Conservation (phyloP, 2,888 invertebrate species). For the Amphipyra berbera region DNA sequence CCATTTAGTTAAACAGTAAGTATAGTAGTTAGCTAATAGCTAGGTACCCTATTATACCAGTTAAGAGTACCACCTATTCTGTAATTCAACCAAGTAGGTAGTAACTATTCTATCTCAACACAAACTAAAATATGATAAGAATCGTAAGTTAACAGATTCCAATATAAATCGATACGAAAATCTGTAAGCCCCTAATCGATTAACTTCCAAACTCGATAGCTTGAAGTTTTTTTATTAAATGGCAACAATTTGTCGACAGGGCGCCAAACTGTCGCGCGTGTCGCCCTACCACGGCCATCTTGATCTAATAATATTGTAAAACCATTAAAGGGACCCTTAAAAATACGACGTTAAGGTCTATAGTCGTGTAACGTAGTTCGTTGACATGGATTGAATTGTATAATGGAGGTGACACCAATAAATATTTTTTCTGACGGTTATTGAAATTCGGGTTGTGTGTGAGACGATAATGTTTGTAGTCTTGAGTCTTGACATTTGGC, state of each 20-base stretch:
- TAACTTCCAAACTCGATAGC: constrained; percentile 29
- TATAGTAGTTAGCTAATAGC: too few relatives aligned
- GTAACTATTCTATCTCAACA: too few relatives aligned
- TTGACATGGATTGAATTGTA: constrained; percentile 1
- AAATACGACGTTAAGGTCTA: constrained; percentile 24
- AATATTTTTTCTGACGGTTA: background rate
- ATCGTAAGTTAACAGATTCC: too few relatives aligned
- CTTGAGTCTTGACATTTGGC: too few relatives aligned
- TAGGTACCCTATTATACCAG: too few relatives aligned
- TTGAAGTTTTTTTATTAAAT: constrained; percentile 44
- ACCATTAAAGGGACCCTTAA: constrained; percentile 33
- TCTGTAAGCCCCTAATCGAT: constrained; percentile 15
- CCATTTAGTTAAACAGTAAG: too few relatives aligned
- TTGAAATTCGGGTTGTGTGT: background rate
- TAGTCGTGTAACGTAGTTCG: constrained; percentile 22
- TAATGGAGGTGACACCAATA: constrained; percentile 11
- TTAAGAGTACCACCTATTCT: too few relatives aligned
- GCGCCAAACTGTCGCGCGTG: constrained; percentile 63
- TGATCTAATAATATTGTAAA: constrained; percentile 50
- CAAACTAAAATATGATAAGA: too few relatives aligned
- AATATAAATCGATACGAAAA: constrained; percentile 7
- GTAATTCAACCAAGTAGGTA: too few relatives aligned
- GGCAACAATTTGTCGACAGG: constrained; percentile 49
- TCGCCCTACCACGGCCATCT: constrained; percentile 35
- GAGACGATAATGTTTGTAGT: too few relatives aligned